Evolutionary conservation across 2,113 vertebrate genomes (phyloP), one percentile per base, ranked within the genome.

Genomic region (Ciconia boyciana): DNA sequence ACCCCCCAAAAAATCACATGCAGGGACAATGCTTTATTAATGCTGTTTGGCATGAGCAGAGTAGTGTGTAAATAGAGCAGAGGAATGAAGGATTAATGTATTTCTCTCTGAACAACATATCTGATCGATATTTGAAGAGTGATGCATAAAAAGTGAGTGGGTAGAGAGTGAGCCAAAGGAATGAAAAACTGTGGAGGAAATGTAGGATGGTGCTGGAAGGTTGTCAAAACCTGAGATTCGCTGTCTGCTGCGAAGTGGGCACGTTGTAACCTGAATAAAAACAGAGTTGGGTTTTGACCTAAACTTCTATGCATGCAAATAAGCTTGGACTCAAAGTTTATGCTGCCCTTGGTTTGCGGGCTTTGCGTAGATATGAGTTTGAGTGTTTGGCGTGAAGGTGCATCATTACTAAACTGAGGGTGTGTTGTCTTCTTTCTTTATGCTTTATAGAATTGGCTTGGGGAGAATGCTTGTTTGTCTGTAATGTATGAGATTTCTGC

Each of bases 141-240:
- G 93, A 93, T 93, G 75, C 87, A 94, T 95, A 87, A 85, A 91
- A 87, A 91, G 71, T 49, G 91, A 97, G 96, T 96, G 96, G 94
- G 93, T 80, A 83, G 94, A 65, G 68, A 96, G 78, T 94, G 86
- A 97, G 62, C 93, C 93, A 94, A 95, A 95, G 94, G 93, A 96
- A 88, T 79, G 81, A 96, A 89, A 93, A 96, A 72, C 90, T 88
- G 87, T 87, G 90, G 90, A 94, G 87, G 84, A 96, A 94, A 77
- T 88, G 93, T 95, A 85, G 92, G 95, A 91, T 96, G 96, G 54
- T 93, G 84, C 87, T 97, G 95, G 95, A 94, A 94, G 31, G 24
- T 46, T 96, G 90, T 94, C 96, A 97, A 91, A 94, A 87, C 78
- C 94, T 43, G 78, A 94, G 81, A 65, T 83, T 87, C 3, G 48